A percentile compares a stretch with the other conserved stretches of the same genome.
These are phyloP conservation scores for Leucozona laternaria DNA, from an alignment of 2,888 invertebrate species.

Conservation along the genomic window DNA sequence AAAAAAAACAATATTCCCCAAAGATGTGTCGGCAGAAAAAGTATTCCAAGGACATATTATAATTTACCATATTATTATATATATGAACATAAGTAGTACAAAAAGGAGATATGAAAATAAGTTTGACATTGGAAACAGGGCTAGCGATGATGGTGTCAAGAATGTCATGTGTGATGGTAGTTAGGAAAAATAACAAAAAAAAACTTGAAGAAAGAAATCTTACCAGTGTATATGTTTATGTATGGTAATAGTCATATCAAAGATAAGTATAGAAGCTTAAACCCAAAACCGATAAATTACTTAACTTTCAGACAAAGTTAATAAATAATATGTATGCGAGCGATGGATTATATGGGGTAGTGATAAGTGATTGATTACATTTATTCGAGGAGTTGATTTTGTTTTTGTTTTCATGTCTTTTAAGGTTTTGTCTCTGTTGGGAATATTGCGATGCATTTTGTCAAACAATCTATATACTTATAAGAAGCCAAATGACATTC, in stretches of 20 bases:
- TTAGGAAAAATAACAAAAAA: background rate
- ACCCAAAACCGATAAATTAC: slow-evolving; percentile 26
- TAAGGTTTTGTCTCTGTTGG: background rate
- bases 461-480: background rate
- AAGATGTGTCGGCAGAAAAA: slow-evolving; percentile 46
- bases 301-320: slow-evolving; percentile 5
- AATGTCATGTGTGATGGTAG: slow-evolving; percentile 16
- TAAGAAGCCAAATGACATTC: background rate
- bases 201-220: background rate
- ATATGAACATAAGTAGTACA: background rate
- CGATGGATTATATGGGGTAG: background rate
- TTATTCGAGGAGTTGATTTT: slow-evolving; percentile 9
- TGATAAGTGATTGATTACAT: slow-evolving; percentile 34
- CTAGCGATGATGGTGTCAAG: slow-evolving; percentile 18
- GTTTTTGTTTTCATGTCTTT: background rate
- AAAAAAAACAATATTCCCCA: background rate
- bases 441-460: background rate
- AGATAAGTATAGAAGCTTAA: slow-evolving; percentile 18
- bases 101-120: slow-evolving; percentile 22
- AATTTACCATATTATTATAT: slow-evolving; percentile 10
- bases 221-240: no score
- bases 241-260: slow-evolving; percentile 9
- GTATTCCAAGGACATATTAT: slow-evolving; percentile 38
- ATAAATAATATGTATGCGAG: slow-evolving; percentile 1
- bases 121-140: slow-evolving; percentile 30